Percentiles rank a stretch among this genome's conserved stretches.
Conservation (phyloP, 2,113 vertebrate species). For the Cavia aperea region DNA sequence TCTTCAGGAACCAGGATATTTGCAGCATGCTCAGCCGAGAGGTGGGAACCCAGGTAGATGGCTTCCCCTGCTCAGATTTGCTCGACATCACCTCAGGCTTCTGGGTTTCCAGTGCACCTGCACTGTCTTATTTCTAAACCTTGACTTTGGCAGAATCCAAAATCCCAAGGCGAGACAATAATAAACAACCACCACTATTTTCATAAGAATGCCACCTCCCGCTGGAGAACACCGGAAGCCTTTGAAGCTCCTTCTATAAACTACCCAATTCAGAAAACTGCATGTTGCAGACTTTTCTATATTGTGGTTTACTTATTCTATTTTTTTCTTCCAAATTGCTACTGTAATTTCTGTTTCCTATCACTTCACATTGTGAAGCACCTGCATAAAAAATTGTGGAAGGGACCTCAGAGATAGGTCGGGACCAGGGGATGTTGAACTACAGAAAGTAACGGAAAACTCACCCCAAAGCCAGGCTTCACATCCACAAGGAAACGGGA, state of each 20-base stretch:
- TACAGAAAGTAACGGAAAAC: conserved; percentile 10
- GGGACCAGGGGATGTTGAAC: neutral
- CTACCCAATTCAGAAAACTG: conserved; percentile 48
- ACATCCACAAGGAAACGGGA: neutral
- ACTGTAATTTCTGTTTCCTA: conserved; percentile 44
- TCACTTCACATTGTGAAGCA: conserved; percentile 34
- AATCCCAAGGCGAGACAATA: conserved; percentile 42
- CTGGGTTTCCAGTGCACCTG: neutral
- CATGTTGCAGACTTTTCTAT: conserved; percentile 20
- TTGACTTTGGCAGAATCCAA: conserved; percentile 38
- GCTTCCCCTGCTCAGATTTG: fast-evolving
- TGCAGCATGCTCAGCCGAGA: neutral
- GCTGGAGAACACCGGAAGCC: conserved; percentile 12
- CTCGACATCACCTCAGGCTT: neutral
- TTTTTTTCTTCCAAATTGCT: conserved; percentile 49
- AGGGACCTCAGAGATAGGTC: neutral
- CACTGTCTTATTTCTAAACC: conserved; percentile 29
- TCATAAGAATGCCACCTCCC: conserved; percentile 44
- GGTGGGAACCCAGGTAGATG: neutral
- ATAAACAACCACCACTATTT: conserved; percentile 43
- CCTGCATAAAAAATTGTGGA: conserved; percentile 29
- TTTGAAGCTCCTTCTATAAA: conserved; percentile 45
- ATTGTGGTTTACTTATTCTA: conserved; percentile 53
- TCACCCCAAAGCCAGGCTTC: neutral
- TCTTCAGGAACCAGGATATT: neutral